Conservation (phyloP, 2,797 vertebrate genomes). For the Anguilla obscura region DNA sequence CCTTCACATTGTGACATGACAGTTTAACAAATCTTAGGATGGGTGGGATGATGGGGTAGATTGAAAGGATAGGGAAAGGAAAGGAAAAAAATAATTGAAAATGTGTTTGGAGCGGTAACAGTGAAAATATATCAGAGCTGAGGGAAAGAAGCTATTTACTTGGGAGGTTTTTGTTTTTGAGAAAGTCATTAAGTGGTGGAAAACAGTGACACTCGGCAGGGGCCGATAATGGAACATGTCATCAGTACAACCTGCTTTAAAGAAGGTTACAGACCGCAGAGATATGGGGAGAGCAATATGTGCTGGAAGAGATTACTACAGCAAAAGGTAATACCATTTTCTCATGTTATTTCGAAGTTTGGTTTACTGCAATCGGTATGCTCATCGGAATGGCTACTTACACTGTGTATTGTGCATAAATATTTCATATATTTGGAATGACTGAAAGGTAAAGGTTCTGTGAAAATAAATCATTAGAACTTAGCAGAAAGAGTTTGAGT, state of each 20-base stretch:
- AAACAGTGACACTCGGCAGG: background rate
- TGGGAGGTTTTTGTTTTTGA: background rate
- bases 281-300: constrained; percentile 1
- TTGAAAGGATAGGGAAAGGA: background rate
- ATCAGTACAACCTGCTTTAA: constrained; percentile 10
- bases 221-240: background rate
- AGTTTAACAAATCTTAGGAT: constrained; percentile 5
- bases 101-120: constrained; percentile 1
- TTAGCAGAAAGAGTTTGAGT: background rate
- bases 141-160: constrained; percentile 9
- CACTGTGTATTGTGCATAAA: background rate
- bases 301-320: background rate
- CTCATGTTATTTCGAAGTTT: background rate
- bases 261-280: background rate
- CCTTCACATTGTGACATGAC: background rate
- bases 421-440: background rate
- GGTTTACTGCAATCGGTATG: background rate
- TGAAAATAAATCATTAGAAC: background rate
- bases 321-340: constrained; percentile 1
- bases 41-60: background rate
- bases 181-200: constrained; percentile 16
- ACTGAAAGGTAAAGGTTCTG: background rate
- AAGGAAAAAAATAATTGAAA: constrained; percentile 20
- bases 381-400: background rate
- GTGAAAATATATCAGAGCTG: constrained; percentile 10